Base-by-base conservation (phyloP, 2,888 invertebrate genomes). In the Heliothis peltigera region DNA sequence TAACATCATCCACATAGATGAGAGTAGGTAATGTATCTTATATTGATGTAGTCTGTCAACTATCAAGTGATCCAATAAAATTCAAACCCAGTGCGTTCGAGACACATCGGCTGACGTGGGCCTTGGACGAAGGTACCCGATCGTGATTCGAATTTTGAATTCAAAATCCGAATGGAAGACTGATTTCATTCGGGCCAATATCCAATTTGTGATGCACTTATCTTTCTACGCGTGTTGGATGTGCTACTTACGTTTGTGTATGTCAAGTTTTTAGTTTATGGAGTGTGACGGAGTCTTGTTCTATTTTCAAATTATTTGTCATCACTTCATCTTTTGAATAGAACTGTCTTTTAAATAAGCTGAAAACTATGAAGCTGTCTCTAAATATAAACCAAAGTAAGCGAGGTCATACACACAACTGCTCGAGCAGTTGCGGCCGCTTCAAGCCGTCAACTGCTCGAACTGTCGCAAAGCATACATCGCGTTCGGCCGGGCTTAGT, bases 1-100 rank as follows among this genome's bases (percentile, higher is more conserved):
- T n/a, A n/a, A n/a, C n/a, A n/a, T n/a, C n/a, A n/a, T n/a, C n/a
- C n/a, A n/a, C 43, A 43, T 18, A 43, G 18, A 15, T 17, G 12
- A 8, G 12, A 2, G 7, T 1, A 12, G 8, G 10, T 18, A 7
- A 56, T 35, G 28, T 42, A 22, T 51, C 18, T 53, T 56, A 70
- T 54, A 22, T 64, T 61, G 53, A 51, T 61, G n/a, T 43, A 22
- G 78, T 57, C 53, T 61, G 83, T 79, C 79, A 71, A 78, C 79
- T 83, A 87, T 86, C 84, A 85, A 87, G 86, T 81, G 81, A 81
- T 80, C 82, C 84, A 86, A 87, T 88, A 87, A 79, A 60, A 46
- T 47, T 55, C 42, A 44, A 10, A 21, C 51, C 54, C 46, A 58
- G 35, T 54, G 77, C 77, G 78, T 77, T 76, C 72, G 73, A 70